phyloP scores from a whole-genome alignment of 2,113 vertebrate genomes.

The Callopanchax toddi region DNA sequence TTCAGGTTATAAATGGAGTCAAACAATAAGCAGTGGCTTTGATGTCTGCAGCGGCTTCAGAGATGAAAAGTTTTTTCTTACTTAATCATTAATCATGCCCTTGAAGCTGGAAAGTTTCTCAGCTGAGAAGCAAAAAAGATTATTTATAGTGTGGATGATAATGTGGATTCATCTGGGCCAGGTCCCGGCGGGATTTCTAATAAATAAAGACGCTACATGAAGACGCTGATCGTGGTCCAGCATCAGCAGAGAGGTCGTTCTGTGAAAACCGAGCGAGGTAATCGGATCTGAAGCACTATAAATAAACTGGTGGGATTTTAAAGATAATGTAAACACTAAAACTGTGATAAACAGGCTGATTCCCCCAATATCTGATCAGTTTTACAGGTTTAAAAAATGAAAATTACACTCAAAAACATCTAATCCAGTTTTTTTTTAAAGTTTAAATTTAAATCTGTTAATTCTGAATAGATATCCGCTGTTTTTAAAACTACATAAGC shows the following conservation, averaged over 20 bases:
- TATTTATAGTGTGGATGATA: constrained; percentile 49
- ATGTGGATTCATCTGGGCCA: constrained; percentile 60
- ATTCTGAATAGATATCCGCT: too few species aligned
- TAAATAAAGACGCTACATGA: constrained; percentile 43
- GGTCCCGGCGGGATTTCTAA: constrained; percentile 39
- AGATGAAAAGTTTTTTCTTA: constrained; percentile 61
- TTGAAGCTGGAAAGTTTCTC: constrained; percentile 60
- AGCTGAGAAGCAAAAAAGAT: constrained; percentile 52
- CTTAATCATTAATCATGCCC: constrained; percentile 75
- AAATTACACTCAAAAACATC: too few species aligned
- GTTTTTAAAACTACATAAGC: constrained; percentile 35
- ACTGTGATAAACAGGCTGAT: neutral
- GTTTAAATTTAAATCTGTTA: too few species aligned
- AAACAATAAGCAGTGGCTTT: constrained; percentile 66
- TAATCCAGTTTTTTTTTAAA: too few species aligned
- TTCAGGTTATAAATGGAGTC: constrained; percentile 44
- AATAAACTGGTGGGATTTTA: constrained; percentile 40
- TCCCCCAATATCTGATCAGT: too few species aligned
- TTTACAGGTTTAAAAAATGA: too few species aligned
- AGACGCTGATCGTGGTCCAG: constrained; percentile 36
- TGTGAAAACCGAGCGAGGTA: constrained; percentile 30
- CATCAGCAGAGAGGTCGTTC: constrained; percentile 34
- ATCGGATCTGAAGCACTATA: constrained; percentile 28
- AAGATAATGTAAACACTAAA: constrained; percentile 35
- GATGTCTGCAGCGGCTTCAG: constrained; percentile 59